Percentiles rank a stretch among this genome's conserved stretches.
phyloP scores from a whole-genome alignment of 2,888 invertebrate species.

The Sesamia inferens region DNA sequence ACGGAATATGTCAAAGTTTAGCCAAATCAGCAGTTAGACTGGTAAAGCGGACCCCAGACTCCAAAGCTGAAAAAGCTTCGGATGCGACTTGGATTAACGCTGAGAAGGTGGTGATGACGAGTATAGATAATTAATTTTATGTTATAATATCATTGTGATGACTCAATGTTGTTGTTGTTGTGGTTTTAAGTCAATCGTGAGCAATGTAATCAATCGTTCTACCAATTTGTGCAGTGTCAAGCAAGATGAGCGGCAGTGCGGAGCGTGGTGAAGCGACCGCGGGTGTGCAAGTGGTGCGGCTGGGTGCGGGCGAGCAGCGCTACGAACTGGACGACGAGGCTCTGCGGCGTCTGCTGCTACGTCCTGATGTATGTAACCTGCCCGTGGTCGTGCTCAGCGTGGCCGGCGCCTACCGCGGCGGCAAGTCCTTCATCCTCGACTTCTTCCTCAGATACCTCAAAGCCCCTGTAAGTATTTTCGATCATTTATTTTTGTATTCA shows the following conservation, averaged over 20 bases:
- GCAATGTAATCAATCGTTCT: background rate
- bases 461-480: conserved; percentile 62
- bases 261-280: conserved; percentile 13
- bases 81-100: too few species aligned
- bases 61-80: too few species aligned
- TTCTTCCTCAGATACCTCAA: conserved; percentile 72
- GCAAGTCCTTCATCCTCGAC: conserved; percentile 75
- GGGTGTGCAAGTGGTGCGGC: conserved; percentile 65
- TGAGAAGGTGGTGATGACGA: too few species aligned
- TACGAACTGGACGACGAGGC: conserved; percentile 63
- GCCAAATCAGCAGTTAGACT: too few species aligned
- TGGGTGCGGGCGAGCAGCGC: conserved; percentile 39
- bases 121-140: background rate
- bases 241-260: conserved; percentile 34
- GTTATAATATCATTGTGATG: background rate
- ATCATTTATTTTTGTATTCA: background rate
- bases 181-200: background rate
- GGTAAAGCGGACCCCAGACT: too few species aligned
- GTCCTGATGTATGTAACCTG: conserved; percentile 60
- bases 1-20: too few species aligned
- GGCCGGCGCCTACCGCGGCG: conserved; percentile 73
- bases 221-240: background rate
- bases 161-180: background rate
- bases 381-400: conserved; percentile 72
- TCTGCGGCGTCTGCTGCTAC: conserved; percentile 57